These are phyloP conservation scores for Dysmachus trigonus DNA, from an alignment of 2,888 invertebrate genomes.

Conservation along the genomic window DNA sequence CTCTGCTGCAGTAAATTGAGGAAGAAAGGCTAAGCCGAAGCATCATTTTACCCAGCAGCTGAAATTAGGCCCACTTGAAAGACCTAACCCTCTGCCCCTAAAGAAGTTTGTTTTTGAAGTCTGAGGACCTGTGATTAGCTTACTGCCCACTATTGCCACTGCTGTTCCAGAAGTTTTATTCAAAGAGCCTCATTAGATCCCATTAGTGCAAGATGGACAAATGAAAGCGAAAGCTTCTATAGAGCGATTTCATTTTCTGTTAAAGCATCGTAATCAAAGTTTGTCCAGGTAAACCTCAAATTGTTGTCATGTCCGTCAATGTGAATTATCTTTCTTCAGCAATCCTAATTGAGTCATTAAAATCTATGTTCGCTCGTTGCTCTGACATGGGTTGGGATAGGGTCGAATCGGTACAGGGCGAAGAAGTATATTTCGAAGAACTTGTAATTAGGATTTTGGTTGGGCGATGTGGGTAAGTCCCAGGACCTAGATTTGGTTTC, in stretches of 20 bases:
- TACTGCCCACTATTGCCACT: background rate
- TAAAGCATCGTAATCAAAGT: slow-evolving; percentile 11
- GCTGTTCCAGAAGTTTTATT: background rate
- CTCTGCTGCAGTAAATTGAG: background rate
- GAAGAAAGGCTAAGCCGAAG: background rate
- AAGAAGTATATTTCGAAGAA: background rate
- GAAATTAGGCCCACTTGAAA: background rate
- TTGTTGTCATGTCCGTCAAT: slow-evolving; percentile 28
- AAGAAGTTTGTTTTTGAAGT: background rate
- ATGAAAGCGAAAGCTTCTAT: background rate
- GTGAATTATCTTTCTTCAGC: background rate
- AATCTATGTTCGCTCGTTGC: background rate
- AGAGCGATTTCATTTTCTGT: slow-evolving; percentile 4
- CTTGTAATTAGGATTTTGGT: slow-evolving; percentile 7
- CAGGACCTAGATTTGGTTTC: background rate
- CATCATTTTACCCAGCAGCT: background rate
- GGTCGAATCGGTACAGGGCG: background rate
- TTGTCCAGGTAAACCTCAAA: slow-evolving; percentile 22
- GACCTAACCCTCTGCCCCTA: background rate
- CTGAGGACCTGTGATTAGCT: background rate
- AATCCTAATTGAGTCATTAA: slow-evolving; percentile 36
- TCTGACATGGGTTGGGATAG: background rate
- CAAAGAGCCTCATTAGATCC: background rate
- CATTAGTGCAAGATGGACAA: background rate
- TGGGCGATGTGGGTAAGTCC: background rate